Percentiles rank a stretch among this genome's conserved stretches.
Evolutionary conservation across 2,888 invertebrate species (phyloP).

Genomic region (Dugesia japonica): DNA sequence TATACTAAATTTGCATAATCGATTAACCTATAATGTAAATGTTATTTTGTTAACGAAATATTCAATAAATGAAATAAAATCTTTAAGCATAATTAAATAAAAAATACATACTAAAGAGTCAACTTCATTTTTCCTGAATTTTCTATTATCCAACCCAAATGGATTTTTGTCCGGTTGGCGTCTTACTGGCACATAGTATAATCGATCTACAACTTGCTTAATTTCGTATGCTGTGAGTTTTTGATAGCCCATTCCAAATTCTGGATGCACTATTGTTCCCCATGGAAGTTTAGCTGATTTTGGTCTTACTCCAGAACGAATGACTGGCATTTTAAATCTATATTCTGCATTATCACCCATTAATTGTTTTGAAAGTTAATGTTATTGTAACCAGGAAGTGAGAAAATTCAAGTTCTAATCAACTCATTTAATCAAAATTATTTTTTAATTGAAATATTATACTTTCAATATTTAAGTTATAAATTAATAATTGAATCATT

Average conservation of each 20-base stretch:
- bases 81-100: no score
- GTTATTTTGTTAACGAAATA: no score
- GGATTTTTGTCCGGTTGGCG: slow-evolving; percentile 10
- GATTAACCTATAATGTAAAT: background rate
- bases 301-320: slow-evolving; percentile 43
- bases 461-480: no score
- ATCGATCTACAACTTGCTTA: slow-evolving; percentile 41
- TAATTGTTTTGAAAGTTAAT: background rate
- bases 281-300: slow-evolving; percentile 42
- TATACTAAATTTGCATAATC: background rate
- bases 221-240: slow-evolving; percentile 44
- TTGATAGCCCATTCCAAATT: slow-evolving; percentile 44
- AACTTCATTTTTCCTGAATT: background rate
- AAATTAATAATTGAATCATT: no score
- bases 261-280: slow-evolving; percentile 45
- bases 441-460: no score
- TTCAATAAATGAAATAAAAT: no score
- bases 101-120: background rate
- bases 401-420: no score
- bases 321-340: slow-evolving; percentile 33
- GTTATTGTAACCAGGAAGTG: background rate
- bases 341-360: background rate
- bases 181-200: slow-evolving; percentile 37
- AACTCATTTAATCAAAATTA: no score
- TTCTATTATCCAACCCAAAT: background rate